These are phyloP conservation scores for Rhodinocichla rosea DNA, from an alignment of 2,113 vertebrate genomes.

Conservation along the genomic window DNA sequence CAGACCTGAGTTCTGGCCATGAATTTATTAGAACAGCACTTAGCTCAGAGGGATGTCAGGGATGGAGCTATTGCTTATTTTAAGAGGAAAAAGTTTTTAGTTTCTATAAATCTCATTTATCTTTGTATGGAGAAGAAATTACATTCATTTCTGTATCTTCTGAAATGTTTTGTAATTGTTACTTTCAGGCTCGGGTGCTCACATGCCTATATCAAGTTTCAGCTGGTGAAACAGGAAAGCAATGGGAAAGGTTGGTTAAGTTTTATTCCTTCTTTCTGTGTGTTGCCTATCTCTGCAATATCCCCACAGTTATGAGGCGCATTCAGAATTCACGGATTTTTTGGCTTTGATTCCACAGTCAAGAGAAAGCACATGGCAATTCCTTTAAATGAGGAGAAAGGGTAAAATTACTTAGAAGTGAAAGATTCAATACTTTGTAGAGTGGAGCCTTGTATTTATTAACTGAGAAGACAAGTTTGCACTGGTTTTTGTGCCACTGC, in stretches of 20 bases:
- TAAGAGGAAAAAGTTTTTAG: not conserved
- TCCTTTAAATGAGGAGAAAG: not conserved
- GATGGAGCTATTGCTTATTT: not conserved
- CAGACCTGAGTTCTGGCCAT: not conserved
- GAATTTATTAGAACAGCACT: not conserved
- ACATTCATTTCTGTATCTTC: not conserved
- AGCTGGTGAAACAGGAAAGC: slow-evolving; percentile 81
- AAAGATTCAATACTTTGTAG: not conserved
- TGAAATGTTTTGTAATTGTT: slow-evolving; percentile 2
- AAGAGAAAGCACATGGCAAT: not conserved
- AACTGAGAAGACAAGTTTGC: not conserved
- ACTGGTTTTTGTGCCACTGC: not conserved
- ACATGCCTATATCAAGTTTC: slow-evolving; percentile 83
- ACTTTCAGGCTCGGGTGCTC: slow-evolving; percentile 73
- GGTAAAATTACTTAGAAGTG: not conserved
- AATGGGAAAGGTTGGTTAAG: slow-evolving; percentile 76
- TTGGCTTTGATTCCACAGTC: not conserved
- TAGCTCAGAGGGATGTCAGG: not conserved
- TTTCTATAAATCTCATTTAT: not conserved
- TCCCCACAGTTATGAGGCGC: not conserved
- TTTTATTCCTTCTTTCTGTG: not conserved
- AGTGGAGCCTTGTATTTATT: not conserved
- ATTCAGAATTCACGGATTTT: not conserved
- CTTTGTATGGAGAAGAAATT: not conserved
- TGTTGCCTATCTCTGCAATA: not conserved